These are phyloP conservation scores for Clarias pachynema DNA, from an alignment of 2,797 vertebrate species.

Conservation along the genomic window DNA sequence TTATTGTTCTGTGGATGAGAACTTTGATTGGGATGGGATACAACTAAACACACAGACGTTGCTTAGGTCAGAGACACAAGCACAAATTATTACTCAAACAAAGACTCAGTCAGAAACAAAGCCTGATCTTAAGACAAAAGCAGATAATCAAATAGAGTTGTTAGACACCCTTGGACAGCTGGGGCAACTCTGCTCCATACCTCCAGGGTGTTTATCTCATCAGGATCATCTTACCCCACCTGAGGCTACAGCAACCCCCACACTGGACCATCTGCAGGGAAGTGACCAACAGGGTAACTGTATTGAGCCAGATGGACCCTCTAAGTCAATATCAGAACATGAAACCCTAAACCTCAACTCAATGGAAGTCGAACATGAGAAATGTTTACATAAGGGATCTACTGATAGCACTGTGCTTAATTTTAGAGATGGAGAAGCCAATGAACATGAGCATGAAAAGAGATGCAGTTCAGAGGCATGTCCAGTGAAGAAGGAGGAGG, in stretches of 20 bases:
- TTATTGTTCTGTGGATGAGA: constrained; percentile 1
- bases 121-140: constrained; percentile 26
- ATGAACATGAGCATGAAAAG: constrained; percentile 45
- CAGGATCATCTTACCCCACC: constrained; percentile 70
- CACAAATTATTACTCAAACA: constrained; percentile 2
- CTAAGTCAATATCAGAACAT: constrained; percentile 53
- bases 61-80: constrained; percentile 20
- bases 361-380: constrained; percentile 51
- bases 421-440: constrained; percentile 43
- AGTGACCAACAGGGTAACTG: constrained; percentile 62
- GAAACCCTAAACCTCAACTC: constrained; percentile 56
- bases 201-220: constrained; percentile 51
- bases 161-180: constrained; percentile 68
- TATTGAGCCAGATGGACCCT: constrained; percentile 51
- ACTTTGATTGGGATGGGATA: constrained; percentile 20
- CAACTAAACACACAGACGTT: constrained; percentile 26
- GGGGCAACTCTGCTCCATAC: constrained; percentile 60
- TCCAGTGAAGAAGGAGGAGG: constrained; percentile 45
- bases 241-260: constrained; percentile 62
- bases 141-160: constrained; percentile 58
- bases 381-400: constrained; percentile 60
- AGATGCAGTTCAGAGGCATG: constrained; percentile 59
- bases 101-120: constrained; percentile 42
- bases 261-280: constrained; percentile 51
- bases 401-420: constrained; percentile 59